These are phyloP conservation scores for Arbacia lixula DNA, from an alignment of 53 echinoderm and acorn worm species.

Conservation along the genomic window DNA sequence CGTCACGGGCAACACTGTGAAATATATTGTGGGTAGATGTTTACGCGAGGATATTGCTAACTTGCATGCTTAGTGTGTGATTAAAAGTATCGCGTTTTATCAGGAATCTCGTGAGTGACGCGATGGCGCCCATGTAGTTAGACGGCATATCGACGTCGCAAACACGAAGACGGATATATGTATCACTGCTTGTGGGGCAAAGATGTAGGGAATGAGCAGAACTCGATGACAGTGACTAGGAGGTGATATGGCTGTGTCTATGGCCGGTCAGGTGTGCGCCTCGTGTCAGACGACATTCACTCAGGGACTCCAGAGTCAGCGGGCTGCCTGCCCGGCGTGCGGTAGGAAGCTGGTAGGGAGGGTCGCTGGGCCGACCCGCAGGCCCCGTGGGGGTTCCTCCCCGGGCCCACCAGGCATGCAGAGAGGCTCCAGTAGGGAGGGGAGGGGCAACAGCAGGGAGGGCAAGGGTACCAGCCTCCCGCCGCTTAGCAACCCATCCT, in stretches of 20 bases:
- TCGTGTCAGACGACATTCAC: constrained; percentile 73
- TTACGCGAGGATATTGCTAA: too few relatives aligned
- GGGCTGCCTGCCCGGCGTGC: constrained; percentile 66
- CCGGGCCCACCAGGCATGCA: not conserved
- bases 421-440: not conserved
- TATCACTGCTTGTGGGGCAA: too few relatives aligned
- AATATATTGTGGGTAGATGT: too few relatives aligned
- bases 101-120: too few relatives aligned
- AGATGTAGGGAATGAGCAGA: too few relatives aligned
- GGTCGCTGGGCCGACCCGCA: constrained; percentile 26
- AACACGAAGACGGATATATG: too few relatives aligned
- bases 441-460: not conserved
- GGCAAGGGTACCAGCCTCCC: constrained; percentile 11
- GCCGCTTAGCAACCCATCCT: constrained; percentile 37
- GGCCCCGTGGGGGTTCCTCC: not conserved
- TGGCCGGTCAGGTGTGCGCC: constrained; percentile 77
- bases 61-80: too few relatives aligned
- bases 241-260: constrained; percentile 46
- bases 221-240: too few relatives aligned
- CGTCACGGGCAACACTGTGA: too few relatives aligned
- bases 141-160: too few relatives aligned
- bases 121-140: too few relatives aligned
- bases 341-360: constrained; percentile 57
- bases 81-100: too few relatives aligned
- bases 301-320: constrained; percentile 63